A percentile compares a stretch with the other conserved stretches of the same genome.
Conservation (phyloP, 2,797 vertebrate species). For the Xiphorhynchus erythropygius region DNA sequence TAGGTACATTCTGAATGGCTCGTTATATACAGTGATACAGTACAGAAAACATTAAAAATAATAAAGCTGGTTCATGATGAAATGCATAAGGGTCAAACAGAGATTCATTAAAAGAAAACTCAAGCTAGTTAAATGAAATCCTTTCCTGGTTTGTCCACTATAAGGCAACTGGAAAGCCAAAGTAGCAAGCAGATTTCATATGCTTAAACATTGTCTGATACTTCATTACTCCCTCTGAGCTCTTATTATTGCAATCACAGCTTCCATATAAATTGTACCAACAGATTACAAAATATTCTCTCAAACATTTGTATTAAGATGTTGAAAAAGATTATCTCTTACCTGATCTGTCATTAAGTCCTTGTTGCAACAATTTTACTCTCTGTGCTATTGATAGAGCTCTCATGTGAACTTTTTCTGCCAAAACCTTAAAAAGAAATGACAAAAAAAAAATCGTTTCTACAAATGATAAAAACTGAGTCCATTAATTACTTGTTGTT, state of each 20-base stretch:
- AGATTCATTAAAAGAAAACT: not conserved
- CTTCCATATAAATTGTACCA: not conserved
- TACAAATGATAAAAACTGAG: not conserved
- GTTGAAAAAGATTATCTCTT: constrained; percentile 29
- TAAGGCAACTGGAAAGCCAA: not conserved
- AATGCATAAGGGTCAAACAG: not conserved
- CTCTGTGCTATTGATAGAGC: constrained; percentile 93
- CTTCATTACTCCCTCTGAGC: not conserved
- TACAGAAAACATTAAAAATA: not conserved
- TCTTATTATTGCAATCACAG: not conserved
- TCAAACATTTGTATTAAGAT: not conserved
- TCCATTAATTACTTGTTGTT: not conserved
- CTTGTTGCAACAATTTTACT: constrained; percentile 90
- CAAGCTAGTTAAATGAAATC: not conserved
- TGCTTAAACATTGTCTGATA: not conserved
- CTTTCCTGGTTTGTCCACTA: not conserved
- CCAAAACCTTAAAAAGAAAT: constrained; percentile 83
- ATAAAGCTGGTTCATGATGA: not conserved
- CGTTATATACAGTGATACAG: not conserved
- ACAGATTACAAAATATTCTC: not conserved
- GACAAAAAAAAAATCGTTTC: not conserved
- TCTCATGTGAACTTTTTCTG: constrained; percentile 93
- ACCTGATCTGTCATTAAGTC: constrained; percentile 92
- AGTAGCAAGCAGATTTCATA: not conserved
- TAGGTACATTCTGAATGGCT: not conserved